These are phyloP conservation scores for Sycobia sp. DNA, from an alignment of 1,140 invertebrate species.

Conservation along the genomic window DNA sequence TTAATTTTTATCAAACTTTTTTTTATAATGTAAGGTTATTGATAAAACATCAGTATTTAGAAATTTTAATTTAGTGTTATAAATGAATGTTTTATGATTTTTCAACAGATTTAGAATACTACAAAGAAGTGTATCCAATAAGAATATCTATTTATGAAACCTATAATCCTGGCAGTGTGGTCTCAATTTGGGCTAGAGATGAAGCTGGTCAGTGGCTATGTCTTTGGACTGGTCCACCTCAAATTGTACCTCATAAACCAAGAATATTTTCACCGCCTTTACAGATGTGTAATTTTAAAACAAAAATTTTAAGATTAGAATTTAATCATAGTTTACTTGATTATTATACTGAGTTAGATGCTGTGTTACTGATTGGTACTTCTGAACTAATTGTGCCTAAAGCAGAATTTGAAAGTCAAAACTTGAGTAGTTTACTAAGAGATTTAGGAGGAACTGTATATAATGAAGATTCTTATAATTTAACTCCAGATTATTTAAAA, in stretches of 20 bases:
- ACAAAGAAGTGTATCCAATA: slow-evolving; percentile 75
- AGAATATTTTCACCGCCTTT: slow-evolving; percentile 79
- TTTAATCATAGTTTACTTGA: slow-evolving; percentile 80
- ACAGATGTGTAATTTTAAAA: slow-evolving; percentile 54
- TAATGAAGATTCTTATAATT: slow-evolving; percentile 50
- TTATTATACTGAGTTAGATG: slow-evolving; percentile 90
- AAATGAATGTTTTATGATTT: slow-evolving; percentile 34
- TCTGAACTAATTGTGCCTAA: slow-evolving; percentile 53
- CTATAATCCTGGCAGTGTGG: slow-evolving; percentile 86
- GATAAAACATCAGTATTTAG: too few species aligned
- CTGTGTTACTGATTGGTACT: slow-evolving; percentile 74
- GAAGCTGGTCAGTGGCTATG: slow-evolving; percentile 70
- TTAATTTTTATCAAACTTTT: too few species aligned
- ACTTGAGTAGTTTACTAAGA: slow-evolving; percentile 49
- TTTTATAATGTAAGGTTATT: too few species aligned
- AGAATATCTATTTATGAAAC: slow-evolving; percentile 85
- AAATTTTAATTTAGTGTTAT: not conserved
- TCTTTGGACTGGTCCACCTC: slow-evolving; percentile 77
- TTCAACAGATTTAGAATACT: slow-evolving; percentile 73
- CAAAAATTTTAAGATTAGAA: slow-evolving; percentile 68
- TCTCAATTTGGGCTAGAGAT: slow-evolving; percentile 78
- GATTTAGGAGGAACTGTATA: slow-evolving; percentile 41
- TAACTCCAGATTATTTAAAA: slow-evolving; percentile 54
- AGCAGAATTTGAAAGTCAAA: slow-evolving; percentile 44
- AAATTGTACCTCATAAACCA: slow-evolving; percentile 67